Conservation (phyloP, 1,140 invertebrate species). For the Pogonognathellus flavescens region DNA sequence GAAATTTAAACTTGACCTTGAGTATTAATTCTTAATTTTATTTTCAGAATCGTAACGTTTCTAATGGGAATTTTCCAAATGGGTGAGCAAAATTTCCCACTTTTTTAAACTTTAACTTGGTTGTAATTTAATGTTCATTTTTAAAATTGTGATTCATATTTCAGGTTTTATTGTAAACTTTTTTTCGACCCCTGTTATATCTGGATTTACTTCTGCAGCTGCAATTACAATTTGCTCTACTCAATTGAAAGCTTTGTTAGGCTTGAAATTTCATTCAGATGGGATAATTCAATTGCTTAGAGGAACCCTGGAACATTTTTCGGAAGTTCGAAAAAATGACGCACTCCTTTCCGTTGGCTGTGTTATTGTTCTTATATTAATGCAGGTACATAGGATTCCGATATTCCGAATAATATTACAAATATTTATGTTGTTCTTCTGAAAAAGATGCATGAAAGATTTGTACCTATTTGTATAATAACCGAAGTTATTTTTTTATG, state of each 20-base stretch:
- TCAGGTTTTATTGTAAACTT: conserved; percentile 89
- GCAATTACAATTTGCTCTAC: conserved; percentile 89
- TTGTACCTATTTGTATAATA: conserved; percentile 22
- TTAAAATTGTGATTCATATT: neutral
- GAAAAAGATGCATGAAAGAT: too few species aligned
- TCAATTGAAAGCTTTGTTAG: conserved; percentile 85
- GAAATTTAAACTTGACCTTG: too few species aligned
- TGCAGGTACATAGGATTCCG: conserved; percentile 74
- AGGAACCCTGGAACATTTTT: conserved; percentile 77
- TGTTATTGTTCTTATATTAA: conserved; percentile 78
- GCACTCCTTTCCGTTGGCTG: conserved; percentile 77
- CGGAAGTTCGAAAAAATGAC: conserved; percentile 78
- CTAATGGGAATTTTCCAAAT: conserved; percentile 58
- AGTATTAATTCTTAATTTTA: too few species aligned
- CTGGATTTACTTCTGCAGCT: conserved; percentile 85
- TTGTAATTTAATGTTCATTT: neutral
- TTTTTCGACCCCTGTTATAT: conserved; percentile 90
- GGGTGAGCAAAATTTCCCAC: neutral
- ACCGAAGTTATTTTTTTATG: neutral
- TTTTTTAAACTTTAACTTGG: too few species aligned
- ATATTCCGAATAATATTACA: too few species aligned
- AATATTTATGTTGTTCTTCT: too few species aligned
- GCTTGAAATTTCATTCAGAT: conserved; percentile 77
- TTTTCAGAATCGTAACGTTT: conserved; percentile 69
- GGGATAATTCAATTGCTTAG: conserved; percentile 78